Percentiles rank a stretch among this genome's conserved stretches.
phyloP scores from a whole-genome alignment of 64 coral and sea anemone genomes.

The Acropora yongei region DNA sequence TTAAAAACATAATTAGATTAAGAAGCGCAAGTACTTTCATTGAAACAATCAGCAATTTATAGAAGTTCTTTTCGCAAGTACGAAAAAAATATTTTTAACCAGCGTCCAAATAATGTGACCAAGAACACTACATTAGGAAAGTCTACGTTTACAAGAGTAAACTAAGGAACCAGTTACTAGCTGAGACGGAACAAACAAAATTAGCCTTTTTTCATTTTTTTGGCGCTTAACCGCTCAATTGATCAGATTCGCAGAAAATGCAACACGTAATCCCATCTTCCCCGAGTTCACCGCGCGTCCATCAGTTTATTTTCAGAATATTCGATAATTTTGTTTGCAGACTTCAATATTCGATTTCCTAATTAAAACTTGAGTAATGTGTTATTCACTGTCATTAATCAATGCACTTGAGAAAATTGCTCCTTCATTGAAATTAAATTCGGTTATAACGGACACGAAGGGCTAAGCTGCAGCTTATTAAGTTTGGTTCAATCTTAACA shows the following conservation, averaged over 20 bases:
- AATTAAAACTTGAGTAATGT: background rate
- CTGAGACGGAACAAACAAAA: background rate
- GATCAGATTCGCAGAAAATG: background rate
- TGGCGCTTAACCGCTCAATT: background rate
- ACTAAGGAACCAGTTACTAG: too few species aligned
- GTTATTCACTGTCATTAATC: background rate
- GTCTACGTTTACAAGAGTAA: too few species aligned
- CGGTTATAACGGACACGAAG: background rate
- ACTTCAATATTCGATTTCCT: background rate
- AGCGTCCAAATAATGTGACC: too few species aligned
- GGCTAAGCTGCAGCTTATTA: background rate
- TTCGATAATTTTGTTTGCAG: too few species aligned
- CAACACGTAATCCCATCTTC: too few species aligned
- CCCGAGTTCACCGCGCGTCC: too few species aligned
- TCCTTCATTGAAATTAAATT: background rate
- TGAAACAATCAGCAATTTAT: too few species aligned
- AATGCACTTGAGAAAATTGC: background rate
- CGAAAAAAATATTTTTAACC: too few species aligned
- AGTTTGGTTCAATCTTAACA: background rate
- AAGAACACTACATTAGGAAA: too few species aligned
- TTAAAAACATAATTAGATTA: too few species aligned
- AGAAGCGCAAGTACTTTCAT: too few species aligned
- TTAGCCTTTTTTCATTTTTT: background rate
- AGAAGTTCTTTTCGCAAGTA: too few species aligned
- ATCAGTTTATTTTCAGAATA: background rate